Conservation (phyloP, 1,140 invertebrate genomes). For the Cecropterus lyciades region DNA sequence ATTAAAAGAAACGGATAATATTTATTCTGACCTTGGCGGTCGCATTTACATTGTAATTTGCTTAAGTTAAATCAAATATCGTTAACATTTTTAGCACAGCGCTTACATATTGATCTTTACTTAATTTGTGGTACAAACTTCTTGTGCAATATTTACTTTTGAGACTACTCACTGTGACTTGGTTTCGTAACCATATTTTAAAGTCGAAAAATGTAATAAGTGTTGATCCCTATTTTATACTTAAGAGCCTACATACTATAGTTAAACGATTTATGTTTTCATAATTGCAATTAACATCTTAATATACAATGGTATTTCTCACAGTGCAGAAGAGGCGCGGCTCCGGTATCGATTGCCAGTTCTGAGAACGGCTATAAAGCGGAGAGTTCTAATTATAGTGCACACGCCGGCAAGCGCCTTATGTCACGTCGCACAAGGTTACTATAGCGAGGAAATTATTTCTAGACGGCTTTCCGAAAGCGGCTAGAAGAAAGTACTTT, state of each 20-base stretch:
- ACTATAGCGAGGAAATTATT: conserved; percentile 71
- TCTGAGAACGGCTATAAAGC: conserved; percentile 59
- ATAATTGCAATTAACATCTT: conserved; percentile 1
- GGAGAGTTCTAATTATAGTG: conserved; percentile 67
- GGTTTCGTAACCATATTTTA: neutral
- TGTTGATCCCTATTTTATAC: too few species aligned
- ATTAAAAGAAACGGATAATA: conserved; percentile 1
- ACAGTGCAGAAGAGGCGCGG: conserved; percentile 40
- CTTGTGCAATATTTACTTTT: neutral
- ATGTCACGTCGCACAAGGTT: conserved; percentile 77
- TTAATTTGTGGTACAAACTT: neutral
- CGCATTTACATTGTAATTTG: neutral
- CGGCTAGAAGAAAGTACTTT: conserved; percentile 82
- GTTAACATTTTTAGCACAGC: neutral
- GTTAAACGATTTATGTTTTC: neutral
- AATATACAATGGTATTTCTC: conserved; percentile 34
- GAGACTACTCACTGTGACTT: neutral
- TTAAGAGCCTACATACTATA: neutral
- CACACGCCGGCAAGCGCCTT: conserved; percentile 58
- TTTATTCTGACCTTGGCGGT: conserved; percentile 1
- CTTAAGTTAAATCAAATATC: conserved; percentile 7
- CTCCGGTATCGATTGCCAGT: conserved; percentile 57
- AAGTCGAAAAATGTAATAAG: neutral
- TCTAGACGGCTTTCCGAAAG: conserved; percentile 78
- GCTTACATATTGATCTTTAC: neutral